These are phyloP conservation scores for Tenebrio molitor DNA, from an alignment of 1,140 invertebrate species.

Conservation along the genomic window DNA sequence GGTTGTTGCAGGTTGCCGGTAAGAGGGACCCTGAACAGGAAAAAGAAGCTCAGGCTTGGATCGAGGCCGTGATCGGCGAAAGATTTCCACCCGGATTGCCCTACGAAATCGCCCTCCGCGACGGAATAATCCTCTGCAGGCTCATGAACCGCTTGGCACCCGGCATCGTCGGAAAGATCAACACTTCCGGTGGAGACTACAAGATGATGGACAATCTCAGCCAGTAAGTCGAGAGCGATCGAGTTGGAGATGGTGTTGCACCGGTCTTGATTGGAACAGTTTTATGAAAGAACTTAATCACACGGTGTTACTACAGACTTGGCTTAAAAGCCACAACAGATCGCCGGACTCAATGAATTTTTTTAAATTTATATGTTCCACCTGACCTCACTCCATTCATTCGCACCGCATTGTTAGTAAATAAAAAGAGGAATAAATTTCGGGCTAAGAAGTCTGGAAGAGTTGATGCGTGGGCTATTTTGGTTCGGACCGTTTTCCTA, in stretches of 20 bases:
- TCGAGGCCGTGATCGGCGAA: constrained; percentile 86
- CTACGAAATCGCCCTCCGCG: constrained; percentile 85
- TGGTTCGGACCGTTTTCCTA: background rate
- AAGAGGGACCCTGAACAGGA: constrained; percentile 90
- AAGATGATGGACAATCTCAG: constrained; percentile 96
- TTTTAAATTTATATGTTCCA: constrained; percentile 17
- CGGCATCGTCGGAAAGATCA: constrained; percentile 88
- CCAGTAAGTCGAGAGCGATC: too few relatives aligned
- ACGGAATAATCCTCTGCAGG: constrained; percentile 86
- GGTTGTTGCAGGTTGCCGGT: constrained; percentile 77
- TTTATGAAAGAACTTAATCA: background rate
- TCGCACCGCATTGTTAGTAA: constrained; percentile 20
- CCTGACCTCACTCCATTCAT: constrained; percentile 7
- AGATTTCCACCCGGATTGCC: constrained; percentile 77
- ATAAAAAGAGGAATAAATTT: constrained; percentile 7
- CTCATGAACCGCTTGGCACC: constrained; percentile 90
- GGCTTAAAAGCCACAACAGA: constrained; percentile 14
- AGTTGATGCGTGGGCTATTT: background rate
- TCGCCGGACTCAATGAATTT: constrained; percentile 6
- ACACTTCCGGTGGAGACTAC: constrained; percentile 89
- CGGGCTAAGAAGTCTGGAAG: background rate
- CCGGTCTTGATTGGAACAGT: too few relatives aligned
- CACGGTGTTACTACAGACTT: background rate
- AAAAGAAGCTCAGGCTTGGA: constrained; percentile 88
- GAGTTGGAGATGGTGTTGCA: too few relatives aligned